Conservation (phyloP, 2,797 vertebrate genomes). For the Craterocephalus amniculus region DNA sequence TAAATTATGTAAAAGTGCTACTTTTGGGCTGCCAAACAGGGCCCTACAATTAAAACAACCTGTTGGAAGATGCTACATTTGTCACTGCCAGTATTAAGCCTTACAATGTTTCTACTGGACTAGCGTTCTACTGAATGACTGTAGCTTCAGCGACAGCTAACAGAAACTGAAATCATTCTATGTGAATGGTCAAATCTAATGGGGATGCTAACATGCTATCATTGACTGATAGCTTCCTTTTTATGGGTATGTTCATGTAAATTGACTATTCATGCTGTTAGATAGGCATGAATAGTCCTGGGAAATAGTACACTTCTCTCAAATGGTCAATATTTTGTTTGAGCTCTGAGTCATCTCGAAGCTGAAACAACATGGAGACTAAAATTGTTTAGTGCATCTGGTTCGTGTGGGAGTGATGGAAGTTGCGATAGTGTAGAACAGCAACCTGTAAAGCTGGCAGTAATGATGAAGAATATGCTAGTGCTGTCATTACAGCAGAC, state of each 20-base stretch:
- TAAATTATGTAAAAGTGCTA: no score
- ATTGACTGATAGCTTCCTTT: background rate
- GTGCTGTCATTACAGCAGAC: conserved; percentile 27
- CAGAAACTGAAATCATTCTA: background rate
- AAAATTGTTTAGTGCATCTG: conserved; percentile 24
- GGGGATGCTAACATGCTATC: background rate
- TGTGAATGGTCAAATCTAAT: background rate
- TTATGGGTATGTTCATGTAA: background rate
- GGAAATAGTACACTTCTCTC: conserved; percentile 4
- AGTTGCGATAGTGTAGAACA: conserved; percentile 33
- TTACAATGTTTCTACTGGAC: background rate
- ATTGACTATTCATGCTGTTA: conserved; percentile 8
- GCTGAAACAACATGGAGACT: conserved; percentile 11
- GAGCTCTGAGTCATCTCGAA: conserved; percentile 45
- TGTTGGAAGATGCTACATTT: background rate
- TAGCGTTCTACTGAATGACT: background rate
- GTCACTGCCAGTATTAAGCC: background rate
- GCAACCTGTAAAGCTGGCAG: conserved; percentile 28
- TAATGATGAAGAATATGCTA: conserved; percentile 39
- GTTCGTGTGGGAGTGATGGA: conserved; percentile 48
- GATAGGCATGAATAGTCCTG: conserved; percentile 1
- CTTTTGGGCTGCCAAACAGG: background rate
- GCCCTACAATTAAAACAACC: background rate
- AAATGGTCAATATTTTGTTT: conserved; percentile 35
- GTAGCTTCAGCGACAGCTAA: background rate